Evolutionary conservation across 2,797 vertebrate genomes (phyloP).

Genomic region (Poecilia velifera): DNA sequence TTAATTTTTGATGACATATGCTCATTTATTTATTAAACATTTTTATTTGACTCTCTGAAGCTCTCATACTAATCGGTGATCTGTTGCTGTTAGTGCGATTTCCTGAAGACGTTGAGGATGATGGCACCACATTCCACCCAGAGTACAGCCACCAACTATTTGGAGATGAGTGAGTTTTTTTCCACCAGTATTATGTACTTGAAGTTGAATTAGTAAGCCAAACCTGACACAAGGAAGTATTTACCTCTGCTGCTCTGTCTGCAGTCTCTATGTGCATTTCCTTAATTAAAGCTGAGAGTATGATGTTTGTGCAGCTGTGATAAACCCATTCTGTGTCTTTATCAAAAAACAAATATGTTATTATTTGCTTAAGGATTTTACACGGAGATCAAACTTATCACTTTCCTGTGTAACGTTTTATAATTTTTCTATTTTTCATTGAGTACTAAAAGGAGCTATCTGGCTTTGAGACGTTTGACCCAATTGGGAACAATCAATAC

Average conservation of each 20-base stretch:
- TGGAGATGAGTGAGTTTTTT: slow-evolving; percentile 94
- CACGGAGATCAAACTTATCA: background rate
- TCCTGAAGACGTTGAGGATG: slow-evolving; percentile 95
- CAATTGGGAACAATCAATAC: background rate
- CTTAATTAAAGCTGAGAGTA: background rate
- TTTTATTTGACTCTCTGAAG: background rate
- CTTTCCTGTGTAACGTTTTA: background rate
- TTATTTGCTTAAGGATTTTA: background rate
- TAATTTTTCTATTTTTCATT: background rate
- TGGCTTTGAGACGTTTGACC: background rate
- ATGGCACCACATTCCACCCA: slow-evolving; percentile 93
- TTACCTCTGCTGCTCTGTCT: background rate
- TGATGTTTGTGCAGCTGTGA: background rate
- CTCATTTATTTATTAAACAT: background rate
- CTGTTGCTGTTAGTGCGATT: slow-evolving; percentile 84
- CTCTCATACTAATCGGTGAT: background rate
- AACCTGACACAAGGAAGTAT: background rate
- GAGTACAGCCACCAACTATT: slow-evolving; percentile 96
- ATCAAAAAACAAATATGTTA: background rate
- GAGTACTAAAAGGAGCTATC: background rate
- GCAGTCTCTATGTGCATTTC: background rate
- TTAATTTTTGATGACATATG: background rate
- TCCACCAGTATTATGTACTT: background rate
- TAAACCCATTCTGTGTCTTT: background rate
- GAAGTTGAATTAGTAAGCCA: background rate